These are phyloP conservation scores for Halcyon malimbica DNA, from an alignment of 2,113 vertebrate species.

Conservation along the genomic window DNA sequence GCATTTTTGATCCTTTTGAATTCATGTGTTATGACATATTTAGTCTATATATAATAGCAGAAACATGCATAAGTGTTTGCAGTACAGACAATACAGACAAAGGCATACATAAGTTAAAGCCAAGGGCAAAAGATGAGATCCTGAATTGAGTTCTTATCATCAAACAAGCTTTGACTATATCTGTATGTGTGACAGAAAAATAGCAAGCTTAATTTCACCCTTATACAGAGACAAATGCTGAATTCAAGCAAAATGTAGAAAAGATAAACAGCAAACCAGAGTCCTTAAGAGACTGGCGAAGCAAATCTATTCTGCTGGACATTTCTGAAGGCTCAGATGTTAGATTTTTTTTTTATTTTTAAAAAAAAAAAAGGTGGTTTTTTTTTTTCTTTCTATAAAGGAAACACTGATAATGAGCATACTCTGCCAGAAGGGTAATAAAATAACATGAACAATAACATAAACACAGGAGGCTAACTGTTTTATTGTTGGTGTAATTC, in stretches of 20 bases:
- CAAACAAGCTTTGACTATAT: slow-evolving; percentile 39
- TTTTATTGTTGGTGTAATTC: slow-evolving; percentile 23
- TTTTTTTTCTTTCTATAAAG: neutral
- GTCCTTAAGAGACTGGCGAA: neutral
- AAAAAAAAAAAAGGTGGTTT: neutral
- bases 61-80: slow-evolving; percentile 14
- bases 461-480: slow-evolving; percentile 15
- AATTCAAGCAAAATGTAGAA: neutral
- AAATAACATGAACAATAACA: slow-evolving; percentile 31
- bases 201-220: slow-evolving; percentile 38
- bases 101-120: slow-evolving; percentile 46
- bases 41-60: slow-evolving; percentile 45
- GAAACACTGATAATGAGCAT: slow-evolving; percentile 15
- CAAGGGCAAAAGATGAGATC: slow-evolving; percentile 44
- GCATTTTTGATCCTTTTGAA: slow-evolving; percentile 40
- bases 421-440: slow-evolving; percentile 24
- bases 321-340: slow-evolving; percentile 18
- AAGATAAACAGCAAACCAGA: slow-evolving; percentile 20
- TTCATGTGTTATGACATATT: slow-evolving; percentile 47
- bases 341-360: slow-evolving; percentile 32
- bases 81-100: slow-evolving; percentile 18
- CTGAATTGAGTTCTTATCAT: neutral
- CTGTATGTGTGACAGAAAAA: slow-evolving; percentile 21
- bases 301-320: neutral
- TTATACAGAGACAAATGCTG: slow-evolving; percentile 10